Base-by-base conservation (phyloP, 1,140 invertebrate species). In the Cotesia glomerata region DNA sequence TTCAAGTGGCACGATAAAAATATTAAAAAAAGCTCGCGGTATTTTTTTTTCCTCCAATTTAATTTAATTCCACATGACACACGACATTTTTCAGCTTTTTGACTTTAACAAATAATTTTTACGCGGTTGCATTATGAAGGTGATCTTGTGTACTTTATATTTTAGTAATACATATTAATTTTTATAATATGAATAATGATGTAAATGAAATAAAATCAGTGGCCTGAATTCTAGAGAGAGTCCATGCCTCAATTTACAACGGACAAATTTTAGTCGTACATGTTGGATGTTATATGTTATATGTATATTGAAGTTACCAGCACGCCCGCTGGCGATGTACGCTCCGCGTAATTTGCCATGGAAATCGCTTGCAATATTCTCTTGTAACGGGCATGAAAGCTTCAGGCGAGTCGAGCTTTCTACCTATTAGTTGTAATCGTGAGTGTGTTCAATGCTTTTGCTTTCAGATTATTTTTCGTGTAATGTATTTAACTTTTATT, bases 281-380 rank as follows among this genome's bases (percentile, higher is more conserved):
- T 45, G 39, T 39, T 39, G 36, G 36, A 39, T 39, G 36, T 45
- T 26, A 26, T 26, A 2, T 26, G 26, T 26, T 26, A 26, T 26
- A 26, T 26, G 26, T 26, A 26, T 26, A 26, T 2, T 45, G n/a
- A 8, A 56, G 16, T 51, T 52, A 9, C 4, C 49, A 52, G 5
- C 13, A 54, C 52, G 49, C 39, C 65, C 51, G 11, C 5, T 35
- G 49, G 39, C 26, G 39, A 49, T 54, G 39, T 34, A 49, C 65
- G 51, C 18, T 16, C 26, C 49, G 45, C n/a, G 65, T 67, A 67
- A 67, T 67, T 67, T 52, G 45, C 65, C 45, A 67, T 67, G 51
- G 65, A 67, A 67, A 67, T 67, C 65, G 65, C 49, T 52, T 16
- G 49, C 65, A 49, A 67, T 67, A 67, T 67, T 65, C 34, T 65